Evolutionary conservation across 2,797 vertebrate species (phyloP), one percentile per base, ranked within the genome.

Genomic region (Channallabes apus): DNA sequence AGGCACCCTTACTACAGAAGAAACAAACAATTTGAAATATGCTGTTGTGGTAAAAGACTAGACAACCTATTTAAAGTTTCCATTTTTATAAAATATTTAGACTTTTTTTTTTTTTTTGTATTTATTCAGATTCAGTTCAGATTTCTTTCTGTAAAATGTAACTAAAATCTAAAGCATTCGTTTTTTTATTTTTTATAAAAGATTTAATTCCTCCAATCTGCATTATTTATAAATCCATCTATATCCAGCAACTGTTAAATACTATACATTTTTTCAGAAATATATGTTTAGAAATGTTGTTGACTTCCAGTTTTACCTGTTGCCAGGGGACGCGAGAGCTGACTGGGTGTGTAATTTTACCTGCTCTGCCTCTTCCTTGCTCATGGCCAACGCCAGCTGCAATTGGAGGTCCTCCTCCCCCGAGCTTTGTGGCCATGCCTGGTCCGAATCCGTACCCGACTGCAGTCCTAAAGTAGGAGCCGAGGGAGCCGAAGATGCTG

Each of bases 291-390:
- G 6, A 20, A 64, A 20, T 27, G 11, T 46, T 2, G 15, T 79
- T 12, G n/a, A 46, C 17, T 54, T 38, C 58, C 41, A 22, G 22
- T 82, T 41, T 89, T 90, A 90, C 89, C 89, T 88, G 81, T 61
- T 83, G 61, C 41, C 41, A 24, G 75, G 46, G 56, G 61, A 64
- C 8, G 71, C 54, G 59, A 59, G 29, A 65, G 76, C 85, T 56
- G 84, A 83, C 75, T 41, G 86, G 72, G 64, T 61, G 22, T 80
- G 88, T 27, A 18, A 85, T 58, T 73, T 91, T 96, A 97, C 97
- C 96, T 97, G 97, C 90, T 97, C 97, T 0, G 97, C 97, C 89
- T 97, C 97, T 92, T 97, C 97, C 93, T 97, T 97, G 92, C 97
- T 98, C 97, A 97, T 98, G 84, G 97, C 97, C 89, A 98, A 89